Percentiles rank a stretch among this genome's conserved stretches.
phyloP scores from a whole-genome alignment of 1,140 invertebrate genomes.

The Drosophila tani region DNA sequence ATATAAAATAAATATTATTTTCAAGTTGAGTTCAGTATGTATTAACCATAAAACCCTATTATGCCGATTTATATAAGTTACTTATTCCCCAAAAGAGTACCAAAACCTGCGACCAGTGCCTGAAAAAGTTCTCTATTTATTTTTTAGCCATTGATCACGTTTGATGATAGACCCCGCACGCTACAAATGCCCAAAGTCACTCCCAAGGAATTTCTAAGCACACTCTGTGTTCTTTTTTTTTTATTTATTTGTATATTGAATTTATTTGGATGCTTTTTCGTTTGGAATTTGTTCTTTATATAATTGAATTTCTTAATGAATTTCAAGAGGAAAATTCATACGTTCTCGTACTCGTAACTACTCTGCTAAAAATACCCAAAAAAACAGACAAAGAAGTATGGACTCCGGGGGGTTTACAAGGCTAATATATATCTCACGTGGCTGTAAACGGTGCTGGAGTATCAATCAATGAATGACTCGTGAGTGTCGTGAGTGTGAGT shows the following conservation, averaged over 20 bases:
- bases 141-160: conserved; percentile 1
- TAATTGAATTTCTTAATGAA: conserved; percentile 71
- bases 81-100: not conserved
- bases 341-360: conserved; percentile 38
- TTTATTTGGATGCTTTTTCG: conserved; percentile 51
- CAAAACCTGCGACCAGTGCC: not conserved
- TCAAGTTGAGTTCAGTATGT: not conserved
- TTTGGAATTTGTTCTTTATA: conserved; percentile 50
- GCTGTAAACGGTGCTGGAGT: conserved; percentile 33
- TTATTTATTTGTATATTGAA: conserved; percentile 68
- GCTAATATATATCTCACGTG: conserved; percentile 30
- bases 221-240: conserved; percentile 15
- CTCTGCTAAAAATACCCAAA: conserved; percentile 44
- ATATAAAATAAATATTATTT: not conserved
- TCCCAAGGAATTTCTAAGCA: conserved; percentile 1
- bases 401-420: conserved; percentile 8
- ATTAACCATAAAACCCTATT: no score
- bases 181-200: not conserved
- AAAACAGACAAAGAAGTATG: conserved; percentile 29
- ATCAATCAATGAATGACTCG: conserved; percentile 26
- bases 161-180: not conserved
- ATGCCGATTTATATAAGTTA: no score
- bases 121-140: not conserved
- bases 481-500: conserved; percentile 32
- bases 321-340: conserved; percentile 79